A percentile compares a stretch with the other conserved stretches of the same genome.
These are phyloP conservation scores for Isichthys henryi DNA, from an alignment of 2,113 vertebrate genomes.

Conservation along the genomic window DNA sequence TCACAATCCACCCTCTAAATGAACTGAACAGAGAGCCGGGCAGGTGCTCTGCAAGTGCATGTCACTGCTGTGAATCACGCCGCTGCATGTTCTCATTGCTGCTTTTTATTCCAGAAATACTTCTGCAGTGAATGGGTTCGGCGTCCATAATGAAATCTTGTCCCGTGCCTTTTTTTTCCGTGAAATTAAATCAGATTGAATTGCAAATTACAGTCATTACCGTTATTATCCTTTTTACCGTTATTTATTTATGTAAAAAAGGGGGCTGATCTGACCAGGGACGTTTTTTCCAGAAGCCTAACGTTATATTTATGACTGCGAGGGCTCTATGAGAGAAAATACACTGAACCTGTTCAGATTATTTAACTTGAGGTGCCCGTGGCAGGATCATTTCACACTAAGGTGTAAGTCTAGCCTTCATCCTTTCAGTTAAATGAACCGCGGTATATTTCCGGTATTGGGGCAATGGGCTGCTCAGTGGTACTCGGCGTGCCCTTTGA, in stretches of 20 bases:
- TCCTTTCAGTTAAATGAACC: background rate
- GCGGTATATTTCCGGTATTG: background rate
- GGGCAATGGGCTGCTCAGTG: background rate
- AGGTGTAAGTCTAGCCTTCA: background rate
- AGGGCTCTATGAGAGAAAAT: background rate
- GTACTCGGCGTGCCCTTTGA: background rate
- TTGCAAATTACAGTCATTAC: background rate
- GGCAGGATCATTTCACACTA: background rate
- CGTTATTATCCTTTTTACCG: background rate
- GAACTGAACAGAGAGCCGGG: background rate
- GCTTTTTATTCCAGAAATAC: background rate
- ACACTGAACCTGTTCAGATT: background rate
- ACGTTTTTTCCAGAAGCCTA: background rate
- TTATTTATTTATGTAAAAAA: background rate
- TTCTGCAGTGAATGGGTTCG: background rate
- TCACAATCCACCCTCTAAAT: background rate
- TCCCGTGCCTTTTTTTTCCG: background rate
- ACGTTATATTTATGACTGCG: background rate
- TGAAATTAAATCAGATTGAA: conserved; percentile 1
- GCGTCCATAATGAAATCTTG: background rate
- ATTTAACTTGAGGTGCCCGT: background rate
- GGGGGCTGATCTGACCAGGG: background rate
- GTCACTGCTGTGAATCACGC: background rate
- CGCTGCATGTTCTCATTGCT: background rate
- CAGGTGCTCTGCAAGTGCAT: background rate